Base-by-base conservation (phyloP, 2,797 vertebrate genomes). In the Ataeniobius toweri region DNA sequence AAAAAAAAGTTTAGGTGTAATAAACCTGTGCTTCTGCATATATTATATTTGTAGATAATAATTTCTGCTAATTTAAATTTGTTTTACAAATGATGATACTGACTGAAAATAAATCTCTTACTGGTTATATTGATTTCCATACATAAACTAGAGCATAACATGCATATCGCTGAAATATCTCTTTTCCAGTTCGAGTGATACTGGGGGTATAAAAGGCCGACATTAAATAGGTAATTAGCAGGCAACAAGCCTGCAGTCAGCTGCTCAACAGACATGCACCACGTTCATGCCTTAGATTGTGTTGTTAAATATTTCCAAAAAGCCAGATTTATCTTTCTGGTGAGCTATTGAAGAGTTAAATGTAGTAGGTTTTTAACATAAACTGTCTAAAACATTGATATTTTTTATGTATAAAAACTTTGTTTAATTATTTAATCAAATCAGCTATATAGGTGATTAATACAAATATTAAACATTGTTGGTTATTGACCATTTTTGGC, bases 401-500 rank as follows among this genome's bases (percentile, higher is more conserved):
- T 24, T 20, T 41, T 41, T 26, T 3, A 59, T 10, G n/a, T 28
- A 59, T 59, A n/a, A 6, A 28, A n/a, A 13, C 6, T 44, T n/a
- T 71, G 13, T 48, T 20, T 70, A 53, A 56, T 39, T 41, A 56
- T n/a, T 73, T 55, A 8, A 41, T 56, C 20, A 56, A 39, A 56
- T n/a, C 51, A 48, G n/a, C 10, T 26, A 41, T 74, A 50, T 44
- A 41, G 71, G 31, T 78, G 10, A 10, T 61, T 46, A 55, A 48
- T 46, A 22, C 53, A 48, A 61, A 44, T 55, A n/a, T 18, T 44
- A 9, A 76, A n/a, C 41, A 53, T 10, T 26, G 8, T 56, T 39
- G 36, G 24, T 76, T 36, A 36, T 36, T 36, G 36, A 77, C 79
- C 74, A 73, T 80, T 75, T 73, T 24, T 39, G 53, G 72, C 65